Percentiles rank a stretch among this genome's conserved stretches.
Evolutionary conservation across 2,113 vertebrate genomes (phyloP).

Genomic region (Xenopus laevis): DNA sequence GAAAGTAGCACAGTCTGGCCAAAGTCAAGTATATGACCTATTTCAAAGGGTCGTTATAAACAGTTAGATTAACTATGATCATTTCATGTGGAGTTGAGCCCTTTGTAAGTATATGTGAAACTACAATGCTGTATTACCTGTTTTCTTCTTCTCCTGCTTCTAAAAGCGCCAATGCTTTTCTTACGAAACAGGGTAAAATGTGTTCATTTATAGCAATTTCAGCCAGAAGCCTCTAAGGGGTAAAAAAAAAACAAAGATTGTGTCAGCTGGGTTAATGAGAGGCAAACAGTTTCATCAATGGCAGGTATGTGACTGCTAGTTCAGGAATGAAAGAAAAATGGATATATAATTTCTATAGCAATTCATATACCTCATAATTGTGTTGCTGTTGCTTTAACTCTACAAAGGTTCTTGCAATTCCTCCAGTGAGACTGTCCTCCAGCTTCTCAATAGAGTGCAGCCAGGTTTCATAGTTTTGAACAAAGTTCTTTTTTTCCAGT

Average conservation of each 20-base stretch:
- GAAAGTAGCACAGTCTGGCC: no score
- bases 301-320: no score
- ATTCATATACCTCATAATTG: slow-evolving; percentile 71
- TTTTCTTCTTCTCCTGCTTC: slow-evolving; percentile 74
- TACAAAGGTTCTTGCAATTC: slow-evolving; percentile 62
- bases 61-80: no score
- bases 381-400: slow-evolving; percentile 77
- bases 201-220: slow-evolving; percentile 80
- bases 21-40: no score
- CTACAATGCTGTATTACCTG: slow-evolving; percentile 63
- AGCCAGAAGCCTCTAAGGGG: slow-evolving; percentile 77
- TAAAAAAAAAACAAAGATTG: slow-evolving; percentile 14
- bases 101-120: neutral
- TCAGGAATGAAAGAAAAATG: no score
- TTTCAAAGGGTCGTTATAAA: no score
- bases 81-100: no score
- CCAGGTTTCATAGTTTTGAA: slow-evolving; percentile 82
- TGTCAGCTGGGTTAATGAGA: no score
- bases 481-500: slow-evolving; percentile 70
- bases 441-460: slow-evolving; percentile 78
- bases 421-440: slow-evolving; percentile 67
- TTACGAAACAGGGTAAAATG: slow-evolving; percentile 75
- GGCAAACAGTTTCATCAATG: no score
- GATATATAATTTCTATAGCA: no score
- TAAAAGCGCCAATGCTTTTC: slow-evolving; percentile 74